Evolutionary conservation across 2,888 invertebrate species (phyloP).

Genomic region (Phalera bucephala): DNA sequence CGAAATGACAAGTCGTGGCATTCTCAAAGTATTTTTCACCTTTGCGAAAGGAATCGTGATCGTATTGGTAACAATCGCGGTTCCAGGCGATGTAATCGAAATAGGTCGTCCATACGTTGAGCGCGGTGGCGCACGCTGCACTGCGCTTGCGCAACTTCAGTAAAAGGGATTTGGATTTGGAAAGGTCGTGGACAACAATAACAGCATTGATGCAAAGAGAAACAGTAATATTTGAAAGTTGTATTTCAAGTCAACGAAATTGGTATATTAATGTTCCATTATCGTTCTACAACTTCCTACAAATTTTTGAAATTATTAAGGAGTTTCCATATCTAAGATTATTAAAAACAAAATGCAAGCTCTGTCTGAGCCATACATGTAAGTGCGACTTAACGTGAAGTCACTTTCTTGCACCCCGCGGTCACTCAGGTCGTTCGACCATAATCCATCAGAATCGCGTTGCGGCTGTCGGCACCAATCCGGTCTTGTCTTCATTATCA

Average conservation of each 20-base stretch:
- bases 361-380: background rate
- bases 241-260: background rate
- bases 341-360: too few species aligned
- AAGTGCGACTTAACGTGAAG: background rate
- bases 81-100: constrained; percentile 67
- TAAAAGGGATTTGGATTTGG: constrained; percentile 27
- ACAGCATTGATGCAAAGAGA: constrained; percentile 11
- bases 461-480: constrained; percentile 49
- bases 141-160: constrained; percentile 47
- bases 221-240: constrained; percentile 2
- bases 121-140: constrained; percentile 33
- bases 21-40: constrained; percentile 79
- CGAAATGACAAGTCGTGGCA: constrained; percentile 80
- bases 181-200: constrained; percentile 34
- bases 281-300: too few species aligned
- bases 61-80: constrained; percentile 70
- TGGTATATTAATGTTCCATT: too few species aligned
- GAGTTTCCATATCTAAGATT: too few species aligned
- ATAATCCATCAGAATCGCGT: constrained; percentile 37
- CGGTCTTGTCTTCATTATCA: constrained; percentile 59
- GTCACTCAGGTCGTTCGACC: constrained; percentile 21
- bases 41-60: constrained; percentile 79
- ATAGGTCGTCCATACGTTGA: constrained; percentile 50
- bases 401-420: constrained; percentile 2
- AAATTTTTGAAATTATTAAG: too few species aligned